Conservation (phyloP, 37 sponge, comb jelly and placozoan species). For the Halichondria panicea region DNA sequence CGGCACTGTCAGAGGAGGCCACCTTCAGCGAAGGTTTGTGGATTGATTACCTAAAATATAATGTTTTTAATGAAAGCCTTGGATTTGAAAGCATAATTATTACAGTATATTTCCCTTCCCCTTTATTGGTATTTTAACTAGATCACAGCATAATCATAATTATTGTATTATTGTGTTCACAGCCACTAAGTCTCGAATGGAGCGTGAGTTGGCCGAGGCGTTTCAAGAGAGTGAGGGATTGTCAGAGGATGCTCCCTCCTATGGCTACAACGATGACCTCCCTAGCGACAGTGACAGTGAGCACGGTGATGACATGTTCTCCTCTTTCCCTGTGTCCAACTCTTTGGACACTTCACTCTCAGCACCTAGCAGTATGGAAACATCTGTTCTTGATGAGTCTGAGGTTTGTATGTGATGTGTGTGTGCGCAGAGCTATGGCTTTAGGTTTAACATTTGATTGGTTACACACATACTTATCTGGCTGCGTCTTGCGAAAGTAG, state of each 20-base stretch:
- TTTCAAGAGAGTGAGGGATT: constrained; percentile 35
- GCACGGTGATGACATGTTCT: not conserved
- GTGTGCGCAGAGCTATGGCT: too few species aligned
- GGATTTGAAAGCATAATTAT: not conserved
- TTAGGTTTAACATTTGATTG: too few species aligned
- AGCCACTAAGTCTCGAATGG: constrained; percentile 62
- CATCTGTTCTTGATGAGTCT: constrained; percentile 15
- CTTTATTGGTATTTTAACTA: not conserved
- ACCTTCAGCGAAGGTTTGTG: constrained; percentile 53
- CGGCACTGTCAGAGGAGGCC: constrained; percentile 34
- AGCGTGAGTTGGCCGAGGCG: constrained; percentile 64
- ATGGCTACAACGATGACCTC: constrained; percentile 3
- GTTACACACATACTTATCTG: too few species aligned
- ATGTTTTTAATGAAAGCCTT: not conserved
- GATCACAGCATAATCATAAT: too few species aligned
- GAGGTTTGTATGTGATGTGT: constrained; percentile 30
- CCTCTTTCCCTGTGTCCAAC: not conserved
- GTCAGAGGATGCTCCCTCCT: not conserved
- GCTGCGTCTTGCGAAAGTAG: too few species aligned
- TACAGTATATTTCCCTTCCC: not conserved
- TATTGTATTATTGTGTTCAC: too few species aligned
- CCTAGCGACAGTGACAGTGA: constrained; percentile 58
- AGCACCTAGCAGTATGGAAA: constrained; percentile 33
- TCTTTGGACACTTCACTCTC: constrained; percentile 58
- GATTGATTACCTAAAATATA: too few species aligned